Conservation (phyloP, 35 echinoderm and acorn worm genomes). For the Hemicentrotus pulcherrimus region DNA sequence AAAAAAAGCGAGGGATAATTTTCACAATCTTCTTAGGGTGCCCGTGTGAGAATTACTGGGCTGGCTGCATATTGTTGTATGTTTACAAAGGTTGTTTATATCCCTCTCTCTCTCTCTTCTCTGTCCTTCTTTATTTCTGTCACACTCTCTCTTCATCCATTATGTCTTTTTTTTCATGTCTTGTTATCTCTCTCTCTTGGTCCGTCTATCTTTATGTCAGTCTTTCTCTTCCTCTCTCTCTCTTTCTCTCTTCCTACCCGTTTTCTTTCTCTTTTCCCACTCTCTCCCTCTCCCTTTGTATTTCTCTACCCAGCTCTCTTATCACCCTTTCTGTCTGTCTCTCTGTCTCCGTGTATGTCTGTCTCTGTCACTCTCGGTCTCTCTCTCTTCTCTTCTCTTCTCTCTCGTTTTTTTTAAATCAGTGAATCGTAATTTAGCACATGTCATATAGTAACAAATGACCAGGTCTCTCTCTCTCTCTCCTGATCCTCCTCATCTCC, state of each 20-base stretch:
- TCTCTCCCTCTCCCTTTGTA: too few species aligned
- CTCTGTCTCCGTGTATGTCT: too few species aligned
- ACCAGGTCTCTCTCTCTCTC: too few species aligned
- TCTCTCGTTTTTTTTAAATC: too few species aligned
- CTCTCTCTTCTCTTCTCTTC: too few species aligned
- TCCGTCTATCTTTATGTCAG: neutral
- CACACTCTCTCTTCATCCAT: neutral
- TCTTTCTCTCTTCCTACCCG: neutral
- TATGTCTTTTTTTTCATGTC: neutral
- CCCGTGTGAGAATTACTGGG: neutral
- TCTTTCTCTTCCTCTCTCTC: neutral
- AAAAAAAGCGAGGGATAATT: slow-evolving; percentile 1
- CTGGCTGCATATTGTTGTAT: neutral
- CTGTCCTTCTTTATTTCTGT: neutral
- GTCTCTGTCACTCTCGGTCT: too few species aligned
- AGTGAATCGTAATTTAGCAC: too few species aligned
- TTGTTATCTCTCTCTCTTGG: neutral
- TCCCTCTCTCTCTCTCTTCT: neutral
- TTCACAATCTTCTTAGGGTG: neutral
- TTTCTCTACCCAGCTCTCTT: too few species aligned
- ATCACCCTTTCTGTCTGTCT: too few species aligned
- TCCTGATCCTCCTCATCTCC: too few species aligned
- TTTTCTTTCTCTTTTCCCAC: too few species aligned
- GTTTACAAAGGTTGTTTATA: neutral
- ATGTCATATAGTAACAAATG: too few species aligned